phyloP scores from a whole-genome alignment of 2,888 invertebrate genomes.

The Agrenia bidenticulata region DNA sequence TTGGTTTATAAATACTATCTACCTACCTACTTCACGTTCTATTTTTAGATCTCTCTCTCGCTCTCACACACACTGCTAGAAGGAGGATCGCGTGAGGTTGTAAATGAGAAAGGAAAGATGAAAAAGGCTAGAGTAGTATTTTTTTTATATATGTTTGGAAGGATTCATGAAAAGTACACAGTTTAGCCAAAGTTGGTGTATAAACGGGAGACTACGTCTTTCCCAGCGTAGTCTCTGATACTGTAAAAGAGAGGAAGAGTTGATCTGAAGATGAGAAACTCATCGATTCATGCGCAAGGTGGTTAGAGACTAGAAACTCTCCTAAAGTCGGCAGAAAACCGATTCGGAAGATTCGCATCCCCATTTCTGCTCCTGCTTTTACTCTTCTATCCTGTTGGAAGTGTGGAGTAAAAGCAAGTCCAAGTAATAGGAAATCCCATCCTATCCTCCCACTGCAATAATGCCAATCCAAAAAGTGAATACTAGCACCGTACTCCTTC shows the following conservation, averaged over 20 bases:
- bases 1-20: too few relatives aligned
- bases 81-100: background rate
- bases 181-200: background rate
- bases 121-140: background rate
- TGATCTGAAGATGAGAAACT: conserved; percentile 19
- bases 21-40: too few relatives aligned
- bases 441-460: too few relatives aligned
- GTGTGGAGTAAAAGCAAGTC: too few relatives aligned
- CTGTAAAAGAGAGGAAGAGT: background rate
- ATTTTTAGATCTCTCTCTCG: too few relatives aligned
- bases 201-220: conserved; percentile 1
- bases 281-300: conserved; percentile 24
- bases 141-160: background rate
- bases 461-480: too few relatives aligned
- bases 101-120: background rate
- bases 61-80: too few relatives aligned
- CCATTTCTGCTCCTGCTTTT: too few relatives aligned
- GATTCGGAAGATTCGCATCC: conserved; percentile 1
- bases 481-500: background rate
- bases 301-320: conserved; percentile 3
- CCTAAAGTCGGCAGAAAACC: conserved; percentile 16
- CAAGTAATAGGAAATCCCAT: too few relatives aligned
- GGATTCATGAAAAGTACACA: conserved; percentile 6
- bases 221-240: background rate
- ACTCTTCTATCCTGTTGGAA: too few relatives aligned